phyloP scores from a whole-genome alignment of 2,888 invertebrate species.

The Carterocephalus palaemon region DNA sequence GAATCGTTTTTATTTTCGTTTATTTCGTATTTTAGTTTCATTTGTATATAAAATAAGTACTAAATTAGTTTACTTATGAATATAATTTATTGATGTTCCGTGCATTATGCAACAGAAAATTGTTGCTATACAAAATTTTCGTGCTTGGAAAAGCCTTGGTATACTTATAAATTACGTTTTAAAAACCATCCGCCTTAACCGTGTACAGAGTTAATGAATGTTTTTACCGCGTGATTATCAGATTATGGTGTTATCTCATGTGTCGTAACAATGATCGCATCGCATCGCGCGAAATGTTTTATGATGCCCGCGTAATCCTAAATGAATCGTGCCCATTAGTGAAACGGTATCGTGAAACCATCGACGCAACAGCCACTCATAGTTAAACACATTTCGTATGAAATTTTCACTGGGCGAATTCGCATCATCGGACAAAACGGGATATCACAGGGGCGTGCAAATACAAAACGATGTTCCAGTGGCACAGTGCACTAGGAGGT shows the following conservation, averaged over 20 bases:
- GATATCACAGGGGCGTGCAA: slow-evolving; percentile 35
- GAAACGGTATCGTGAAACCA: slow-evolving; percentile 54
- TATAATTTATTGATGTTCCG: slow-evolving; percentile 6
- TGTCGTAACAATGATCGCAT: slow-evolving; percentile 59
- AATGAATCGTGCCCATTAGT: slow-evolving; percentile 47
- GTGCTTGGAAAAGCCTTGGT: slow-evolving; percentile 49
- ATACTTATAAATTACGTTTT: slow-evolving; percentile 43
- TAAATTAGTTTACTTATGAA: not conserved
- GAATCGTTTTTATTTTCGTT: not conserved
- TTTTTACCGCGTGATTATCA: slow-evolving; percentile 66
- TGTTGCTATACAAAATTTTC: slow-evolving; percentile 37
- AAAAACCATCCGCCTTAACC: slow-evolving; percentile 40
- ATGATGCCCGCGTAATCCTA: slow-evolving; percentile 39
- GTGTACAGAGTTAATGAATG: slow-evolving; percentile 63
- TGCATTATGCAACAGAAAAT: slow-evolving; percentile 20
- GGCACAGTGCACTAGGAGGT: slow-evolving; percentile 56
- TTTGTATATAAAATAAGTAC: not conserved
- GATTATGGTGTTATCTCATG: slow-evolving; percentile 70
- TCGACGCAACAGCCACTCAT: slow-evolving; percentile 28
- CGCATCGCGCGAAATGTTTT: slow-evolving; percentile 38
- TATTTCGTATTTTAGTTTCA: too few species aligned
- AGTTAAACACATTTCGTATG: slow-evolving; percentile 20
- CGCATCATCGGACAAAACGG: slow-evolving; percentile 30
- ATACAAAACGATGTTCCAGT: slow-evolving; percentile 59
- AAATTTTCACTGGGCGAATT: slow-evolving; percentile 20